Conservation (phyloP, 2,888 invertebrate species). For the Cancer borealis region DNA sequence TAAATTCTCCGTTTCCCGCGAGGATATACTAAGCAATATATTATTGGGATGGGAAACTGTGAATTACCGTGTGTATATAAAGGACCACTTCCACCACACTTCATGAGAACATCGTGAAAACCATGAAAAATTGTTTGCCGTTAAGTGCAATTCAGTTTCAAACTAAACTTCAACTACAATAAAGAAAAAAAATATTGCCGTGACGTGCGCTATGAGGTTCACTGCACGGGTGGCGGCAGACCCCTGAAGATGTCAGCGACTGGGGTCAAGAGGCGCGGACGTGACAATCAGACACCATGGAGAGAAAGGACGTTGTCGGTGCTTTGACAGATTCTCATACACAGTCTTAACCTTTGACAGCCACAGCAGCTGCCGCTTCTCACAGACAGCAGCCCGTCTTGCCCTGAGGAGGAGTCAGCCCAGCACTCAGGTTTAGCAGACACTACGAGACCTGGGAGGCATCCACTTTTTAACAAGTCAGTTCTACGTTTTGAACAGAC, state of each 20-base stretch:
- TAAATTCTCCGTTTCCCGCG: constrained; percentile 52
- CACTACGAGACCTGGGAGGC: neutral
- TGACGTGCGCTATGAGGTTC: neutral
- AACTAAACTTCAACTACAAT: neutral
- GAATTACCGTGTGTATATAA: constrained; percentile 39
- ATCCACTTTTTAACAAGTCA: neutral
- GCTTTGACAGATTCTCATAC: neutral
- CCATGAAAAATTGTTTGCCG: neutral
- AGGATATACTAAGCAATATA: constrained; percentile 30
- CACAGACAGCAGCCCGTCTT: neutral
- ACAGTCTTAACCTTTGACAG: neutral
- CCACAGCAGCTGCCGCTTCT: neutral
- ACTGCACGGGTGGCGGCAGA: neutral
- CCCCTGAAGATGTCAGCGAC: neutral
- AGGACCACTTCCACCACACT: neutral
- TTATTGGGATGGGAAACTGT: constrained; percentile 40
- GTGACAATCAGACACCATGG: neutral
- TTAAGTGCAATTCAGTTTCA: neutral
- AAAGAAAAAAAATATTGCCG: neutral
- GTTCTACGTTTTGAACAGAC: neutral
- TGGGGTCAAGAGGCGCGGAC: neutral
- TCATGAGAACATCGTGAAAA: constrained; percentile 9
- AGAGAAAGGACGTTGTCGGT: neutral
- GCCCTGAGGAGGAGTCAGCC: neutral
- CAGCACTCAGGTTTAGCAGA: neutral